A percentile compares a stretch with the other conserved stretches of the same genome.
Conservation (phyloP, 2,888 invertebrate genomes). For the Hemistola chrysoprasaria region DNA sequence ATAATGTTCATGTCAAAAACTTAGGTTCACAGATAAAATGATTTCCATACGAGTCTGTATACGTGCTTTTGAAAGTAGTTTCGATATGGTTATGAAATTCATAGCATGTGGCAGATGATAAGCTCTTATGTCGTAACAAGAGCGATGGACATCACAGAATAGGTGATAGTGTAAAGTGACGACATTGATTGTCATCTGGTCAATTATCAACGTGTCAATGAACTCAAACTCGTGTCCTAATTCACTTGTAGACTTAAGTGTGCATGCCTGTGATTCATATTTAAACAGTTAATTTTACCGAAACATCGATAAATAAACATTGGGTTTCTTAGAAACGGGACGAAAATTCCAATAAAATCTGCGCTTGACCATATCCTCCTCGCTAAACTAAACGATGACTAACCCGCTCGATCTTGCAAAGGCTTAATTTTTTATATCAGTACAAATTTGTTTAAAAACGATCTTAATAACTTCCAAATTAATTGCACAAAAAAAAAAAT, state of each 20-base stretch:
- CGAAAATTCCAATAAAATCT: constrained; percentile 3
- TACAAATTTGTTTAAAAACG: too few relatives aligned
- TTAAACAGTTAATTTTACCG: constrained; percentile 14
- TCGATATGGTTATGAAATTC: constrained; percentile 17
- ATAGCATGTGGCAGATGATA: constrained; percentile 27
- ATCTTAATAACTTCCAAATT: too few relatives aligned
- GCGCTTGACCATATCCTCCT: neutral
- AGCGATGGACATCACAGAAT: constrained; percentile 20
- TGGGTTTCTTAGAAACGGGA: constrained; percentile 2
- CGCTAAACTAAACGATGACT: too few relatives aligned
- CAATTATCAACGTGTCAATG: constrained; percentile 61
- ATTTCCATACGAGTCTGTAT: constrained; percentile 11
- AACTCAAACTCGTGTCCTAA: constrained; percentile 57
- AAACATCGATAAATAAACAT: constrained; percentile 13
- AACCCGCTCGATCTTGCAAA: too few relatives aligned
- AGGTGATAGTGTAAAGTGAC: constrained; percentile 30
- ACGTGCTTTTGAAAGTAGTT: constrained; percentile 15
- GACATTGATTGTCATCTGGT: constrained; percentile 56
- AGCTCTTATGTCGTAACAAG: constrained; percentile 26
- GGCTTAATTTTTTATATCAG: too few relatives aligned
- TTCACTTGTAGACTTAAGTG: constrained; percentile 46
- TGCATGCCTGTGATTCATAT: constrained; percentile 17
- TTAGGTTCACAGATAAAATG: constrained; percentile 13
- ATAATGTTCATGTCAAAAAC: constrained; percentile 9
- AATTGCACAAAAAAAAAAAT: too few relatives aligned